Percentiles rank a stretch among this genome's conserved stretches.
Conservation (phyloP, 1,140 invertebrate genomes). For the Drosophila gunungcola region DNA sequence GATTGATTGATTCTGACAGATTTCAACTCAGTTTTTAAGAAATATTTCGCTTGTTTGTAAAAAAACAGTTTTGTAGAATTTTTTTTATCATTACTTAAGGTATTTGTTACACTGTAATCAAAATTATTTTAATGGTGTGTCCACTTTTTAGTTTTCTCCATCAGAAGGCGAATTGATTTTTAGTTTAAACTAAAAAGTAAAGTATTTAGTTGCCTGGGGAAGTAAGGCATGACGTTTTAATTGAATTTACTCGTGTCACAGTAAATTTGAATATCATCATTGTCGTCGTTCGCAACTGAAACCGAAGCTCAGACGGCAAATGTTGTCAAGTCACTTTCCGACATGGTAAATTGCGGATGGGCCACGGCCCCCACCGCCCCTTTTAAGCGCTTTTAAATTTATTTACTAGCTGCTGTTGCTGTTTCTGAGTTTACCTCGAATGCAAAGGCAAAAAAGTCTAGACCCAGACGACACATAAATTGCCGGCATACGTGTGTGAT, state of each 20-base stretch:
- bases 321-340: slow-evolving; percentile 68
- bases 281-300: slow-evolving; percentile 51
- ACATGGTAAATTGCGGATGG: slow-evolving; percentile 70
- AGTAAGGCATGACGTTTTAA: slow-evolving; percentile 63
- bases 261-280: slow-evolving; percentile 64
- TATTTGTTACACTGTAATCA: too few species aligned
- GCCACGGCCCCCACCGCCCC: slow-evolving; percentile 42
- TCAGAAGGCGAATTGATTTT: slow-evolving; percentile 41
- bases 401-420: slow-evolving; percentile 58
- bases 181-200: slow-evolving; percentile 53
- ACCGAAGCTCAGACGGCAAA: slow-evolving; percentile 36
- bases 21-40: too few species aligned
- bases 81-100: too few species aligned
- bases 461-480: slow-evolving; percentile 71
- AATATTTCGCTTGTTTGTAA: too few species aligned
- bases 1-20: too few species aligned
- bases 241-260: slow-evolving; percentile 78
- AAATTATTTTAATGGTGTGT: too few species aligned
- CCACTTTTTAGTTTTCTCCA: background rate
- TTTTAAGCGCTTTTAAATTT: slow-evolving; percentile 77
- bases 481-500: slow-evolving; percentile 78
- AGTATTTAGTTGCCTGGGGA: slow-evolving; percentile 12
- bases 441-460: slow-evolving; percentile 40
- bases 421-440: slow-evolving; percentile 18
- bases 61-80: too few species aligned